phyloP scores from a whole-genome alignment of 2,797 vertebrate genomes.

The Rhinogobio ventralis region DNA sequence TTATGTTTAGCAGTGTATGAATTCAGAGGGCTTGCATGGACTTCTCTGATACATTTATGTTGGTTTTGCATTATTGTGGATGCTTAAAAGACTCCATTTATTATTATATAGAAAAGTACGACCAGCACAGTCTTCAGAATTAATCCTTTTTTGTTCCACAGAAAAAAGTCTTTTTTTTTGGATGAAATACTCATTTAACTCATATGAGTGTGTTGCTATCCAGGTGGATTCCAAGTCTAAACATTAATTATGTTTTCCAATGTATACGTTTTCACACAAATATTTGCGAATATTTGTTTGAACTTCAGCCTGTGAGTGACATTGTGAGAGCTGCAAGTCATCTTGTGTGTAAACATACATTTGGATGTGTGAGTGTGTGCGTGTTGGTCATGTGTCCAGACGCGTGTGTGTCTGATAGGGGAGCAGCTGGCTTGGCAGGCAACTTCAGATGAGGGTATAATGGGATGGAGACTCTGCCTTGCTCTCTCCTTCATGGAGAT shows the following conservation, averaged over 20 bases:
- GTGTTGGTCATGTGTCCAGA: conserved; percentile 39
- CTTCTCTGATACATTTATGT: background rate
- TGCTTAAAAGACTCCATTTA: background rate
- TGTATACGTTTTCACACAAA: background rate
- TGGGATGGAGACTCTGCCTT: conserved; percentile 64
- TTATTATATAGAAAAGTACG: background rate
- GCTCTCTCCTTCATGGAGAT: conserved; percentile 61
- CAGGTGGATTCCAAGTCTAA: background rate
- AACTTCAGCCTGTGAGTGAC: conserved; percentile 27
- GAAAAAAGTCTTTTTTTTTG: background rate
- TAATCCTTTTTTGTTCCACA: background rate
- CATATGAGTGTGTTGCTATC: background rate
- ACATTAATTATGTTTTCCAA: conserved; percentile 11
- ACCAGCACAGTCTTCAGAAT: background rate
- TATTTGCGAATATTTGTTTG: conserved; percentile 31
- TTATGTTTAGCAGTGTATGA: background rate
- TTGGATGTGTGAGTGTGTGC: conserved; percentile 34
- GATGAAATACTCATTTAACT: background rate
- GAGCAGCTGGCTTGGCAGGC: conserved; percentile 63
- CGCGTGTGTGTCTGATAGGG: conserved; percentile 56
- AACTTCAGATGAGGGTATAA: conserved; percentile 65
- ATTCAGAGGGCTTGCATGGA: background rate
- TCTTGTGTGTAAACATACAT: conserved; percentile 40
- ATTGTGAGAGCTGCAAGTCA: conserved; percentile 28
- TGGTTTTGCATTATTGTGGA: background rate